Evolutionary conservation across 2,888 invertebrate species (phyloP).

Genomic region (Desoria tigrina): DNA sequence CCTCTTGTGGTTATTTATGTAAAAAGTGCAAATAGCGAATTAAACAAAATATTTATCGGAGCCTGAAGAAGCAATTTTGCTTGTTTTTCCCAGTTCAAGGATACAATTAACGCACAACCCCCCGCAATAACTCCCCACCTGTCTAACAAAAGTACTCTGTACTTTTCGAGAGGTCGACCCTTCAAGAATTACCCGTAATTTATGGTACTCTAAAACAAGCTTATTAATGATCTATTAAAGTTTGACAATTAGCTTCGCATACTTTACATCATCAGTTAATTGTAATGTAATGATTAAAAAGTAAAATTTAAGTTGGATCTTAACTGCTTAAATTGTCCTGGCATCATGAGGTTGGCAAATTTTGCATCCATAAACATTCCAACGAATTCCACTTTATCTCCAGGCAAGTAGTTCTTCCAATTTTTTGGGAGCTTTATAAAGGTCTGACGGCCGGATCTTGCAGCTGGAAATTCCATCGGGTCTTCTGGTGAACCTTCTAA

Average conservation of each 20-base stretch:
- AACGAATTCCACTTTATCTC: slow-evolving; percentile 33
- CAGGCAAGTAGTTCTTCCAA: slow-evolving; percentile 26
- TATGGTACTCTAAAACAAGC: no score
- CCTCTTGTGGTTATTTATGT: background rate
- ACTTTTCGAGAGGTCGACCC: no score
- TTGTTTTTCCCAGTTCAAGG: no score
- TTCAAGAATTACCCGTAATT: no score
- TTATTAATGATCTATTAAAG: no score
- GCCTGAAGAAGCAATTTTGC: slow-evolving; percentile 27
- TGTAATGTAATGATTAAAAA: no score
- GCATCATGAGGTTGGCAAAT: slow-evolving; percentile 32
- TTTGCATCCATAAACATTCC: slow-evolving; percentile 36
- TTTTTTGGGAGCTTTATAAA: slow-evolving; percentile 38
- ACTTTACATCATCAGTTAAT: no score
- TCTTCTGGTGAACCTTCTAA: background rate
- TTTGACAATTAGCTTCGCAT: no score
- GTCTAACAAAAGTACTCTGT: no score
- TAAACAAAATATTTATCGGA: background rate
- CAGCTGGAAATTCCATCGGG: slow-evolving; percentile 24
- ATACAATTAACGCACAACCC: no score
- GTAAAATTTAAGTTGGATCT: no score
- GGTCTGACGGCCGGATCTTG: slow-evolving; percentile 9
- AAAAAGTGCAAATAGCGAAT: background rate
- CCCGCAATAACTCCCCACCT: no score
- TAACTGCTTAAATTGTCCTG: slow-evolving; percentile 39